phyloP scores from a whole-genome alignment of 2,888 invertebrate genomes.

The Tetranychus truncatus region DNA sequence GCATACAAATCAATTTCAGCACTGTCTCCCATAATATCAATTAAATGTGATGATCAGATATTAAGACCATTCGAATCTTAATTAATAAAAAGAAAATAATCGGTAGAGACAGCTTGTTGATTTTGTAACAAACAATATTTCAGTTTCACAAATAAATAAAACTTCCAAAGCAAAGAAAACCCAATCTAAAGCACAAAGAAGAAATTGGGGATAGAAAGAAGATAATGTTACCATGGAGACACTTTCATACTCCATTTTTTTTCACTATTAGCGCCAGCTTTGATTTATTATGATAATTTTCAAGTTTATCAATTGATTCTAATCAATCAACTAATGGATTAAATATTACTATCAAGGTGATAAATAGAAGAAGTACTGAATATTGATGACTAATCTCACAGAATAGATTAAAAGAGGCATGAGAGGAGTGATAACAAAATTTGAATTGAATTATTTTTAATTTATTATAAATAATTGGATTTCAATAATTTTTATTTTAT shows the following conservation, averaged over 20 bases:
- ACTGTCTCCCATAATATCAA: slow-evolving; percentile 43
- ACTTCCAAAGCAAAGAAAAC: not conserved
- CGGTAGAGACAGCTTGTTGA: not conserved
- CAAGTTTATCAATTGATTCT: not conserved
- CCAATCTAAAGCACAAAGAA: not conserved
- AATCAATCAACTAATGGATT: too few species aligned
- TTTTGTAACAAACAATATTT: too few species aligned
- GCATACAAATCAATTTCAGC: slow-evolving; percentile 91
- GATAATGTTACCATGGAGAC: not conserved
- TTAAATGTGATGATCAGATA: not conserved
- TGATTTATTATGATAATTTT: not conserved
- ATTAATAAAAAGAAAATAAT: not conserved
- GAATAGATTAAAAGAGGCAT: too few species aligned
- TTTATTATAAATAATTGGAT: too few species aligned
- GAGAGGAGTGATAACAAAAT: too few species aligned
- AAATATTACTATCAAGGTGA: too few species aligned
- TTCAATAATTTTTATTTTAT: too few species aligned
- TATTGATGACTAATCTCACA: too few species aligned
- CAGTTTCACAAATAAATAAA: not conserved
- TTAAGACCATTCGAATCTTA: not conserved
- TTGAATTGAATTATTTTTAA: too few species aligned
- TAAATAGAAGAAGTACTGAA: too few species aligned
- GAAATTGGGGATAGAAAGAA: too few species aligned
- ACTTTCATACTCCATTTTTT: not conserved
- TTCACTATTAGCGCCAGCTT: not conserved